phyloP scores from a whole-genome alignment of 2,888 invertebrate genomes.

The Aphodius sticticus region DNA sequence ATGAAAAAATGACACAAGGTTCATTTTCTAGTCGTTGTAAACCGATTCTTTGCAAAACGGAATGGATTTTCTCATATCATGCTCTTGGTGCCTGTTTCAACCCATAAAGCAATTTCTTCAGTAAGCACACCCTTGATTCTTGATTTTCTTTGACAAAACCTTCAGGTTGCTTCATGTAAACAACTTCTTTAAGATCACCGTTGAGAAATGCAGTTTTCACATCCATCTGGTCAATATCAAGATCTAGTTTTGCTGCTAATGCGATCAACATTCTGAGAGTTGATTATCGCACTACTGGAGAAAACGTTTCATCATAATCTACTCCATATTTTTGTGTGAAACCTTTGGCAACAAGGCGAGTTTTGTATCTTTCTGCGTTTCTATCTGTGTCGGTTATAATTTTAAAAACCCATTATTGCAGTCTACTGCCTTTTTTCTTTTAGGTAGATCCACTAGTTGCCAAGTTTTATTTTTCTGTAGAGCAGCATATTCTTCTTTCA shows the following conservation, averaged over 20 bases:
- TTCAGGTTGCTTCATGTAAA: constrained; percentile 42
- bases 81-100: constrained; percentile 34
- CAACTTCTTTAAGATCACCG: constrained; percentile 42
- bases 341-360: constrained; percentile 33
- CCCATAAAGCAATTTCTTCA: constrained; percentile 34
- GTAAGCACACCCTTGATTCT: too few relatives aligned
- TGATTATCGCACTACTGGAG: too few relatives aligned
- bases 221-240: constrained; percentile 40
- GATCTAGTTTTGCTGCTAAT: too few relatives aligned
- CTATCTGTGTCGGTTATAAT: too few relatives aligned
- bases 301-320: neutral
- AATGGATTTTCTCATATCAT: constrained; percentile 37
- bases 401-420: constrained; percentile 19
- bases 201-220: constrained; percentile 47
- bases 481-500: neutral
- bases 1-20: constrained; percentile 41
- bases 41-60: constrained; percentile 30
- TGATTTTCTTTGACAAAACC: too few relatives aligned
- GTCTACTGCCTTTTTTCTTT: neutral
- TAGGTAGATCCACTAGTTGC: neutral
- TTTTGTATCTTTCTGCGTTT: neutral
- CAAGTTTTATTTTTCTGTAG: too few relatives aligned
- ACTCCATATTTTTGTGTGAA: constrained; percentile 39
- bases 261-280: too few relatives aligned
- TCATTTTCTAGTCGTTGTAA: constrained; percentile 38